A percentile compares a stretch with the other conserved stretches of the same genome.
phyloP scores from a whole-genome alignment of 2,797 vertebrate genomes.

The Enteromius anoplus region DNA sequence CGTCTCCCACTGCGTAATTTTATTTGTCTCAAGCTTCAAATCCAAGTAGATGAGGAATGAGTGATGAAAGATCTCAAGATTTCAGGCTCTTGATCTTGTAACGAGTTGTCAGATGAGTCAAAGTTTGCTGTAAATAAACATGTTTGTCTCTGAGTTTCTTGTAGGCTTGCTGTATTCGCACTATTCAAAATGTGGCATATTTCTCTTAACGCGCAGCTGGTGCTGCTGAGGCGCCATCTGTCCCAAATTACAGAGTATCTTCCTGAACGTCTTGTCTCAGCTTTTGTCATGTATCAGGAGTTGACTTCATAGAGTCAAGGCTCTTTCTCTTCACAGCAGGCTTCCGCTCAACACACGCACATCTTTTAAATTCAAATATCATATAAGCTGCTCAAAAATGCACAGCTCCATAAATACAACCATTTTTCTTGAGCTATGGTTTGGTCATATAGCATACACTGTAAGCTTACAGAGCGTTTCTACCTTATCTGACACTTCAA shows the following conservation, averaged over 20 bases:
- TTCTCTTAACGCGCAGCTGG: constrained; percentile 45
- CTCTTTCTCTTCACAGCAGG: constrained; percentile 43
- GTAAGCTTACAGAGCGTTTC: background rate
- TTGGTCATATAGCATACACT: background rate
- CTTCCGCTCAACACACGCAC: constrained; percentile 32
- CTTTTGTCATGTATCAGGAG: constrained; percentile 59
- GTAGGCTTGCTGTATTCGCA: constrained; percentile 15
- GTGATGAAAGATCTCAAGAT: constrained; percentile 33
- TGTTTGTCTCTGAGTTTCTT: constrained; percentile 32
- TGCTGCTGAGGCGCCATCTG: constrained; percentile 53
- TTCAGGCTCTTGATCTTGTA: background rate
- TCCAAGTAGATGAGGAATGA: constrained; percentile 3
- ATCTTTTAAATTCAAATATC: constrained; percentile 50
- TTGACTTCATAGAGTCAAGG: constrained; percentile 41
- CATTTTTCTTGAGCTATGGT: background rate
- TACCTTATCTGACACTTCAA: background rate
- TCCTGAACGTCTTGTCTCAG: constrained; percentile 53
- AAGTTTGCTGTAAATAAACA: constrained; percentile 50
- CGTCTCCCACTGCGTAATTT: background rate
- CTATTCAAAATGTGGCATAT: constrained; percentile 11
- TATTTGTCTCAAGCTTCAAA: background rate
- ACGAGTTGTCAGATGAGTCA: constrained; percentile 10
- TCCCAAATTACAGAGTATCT: constrained; percentile 48
- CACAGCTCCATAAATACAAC: constrained; percentile 32
- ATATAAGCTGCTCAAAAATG: constrained; percentile 44